A percentile compares a stretch with the other conserved stretches of the same genome.
These are phyloP conservation scores for Stramonita haemastoma DNA, from an alignment of 2,888 invertebrate genomes.

Conservation along the genomic window DNA sequence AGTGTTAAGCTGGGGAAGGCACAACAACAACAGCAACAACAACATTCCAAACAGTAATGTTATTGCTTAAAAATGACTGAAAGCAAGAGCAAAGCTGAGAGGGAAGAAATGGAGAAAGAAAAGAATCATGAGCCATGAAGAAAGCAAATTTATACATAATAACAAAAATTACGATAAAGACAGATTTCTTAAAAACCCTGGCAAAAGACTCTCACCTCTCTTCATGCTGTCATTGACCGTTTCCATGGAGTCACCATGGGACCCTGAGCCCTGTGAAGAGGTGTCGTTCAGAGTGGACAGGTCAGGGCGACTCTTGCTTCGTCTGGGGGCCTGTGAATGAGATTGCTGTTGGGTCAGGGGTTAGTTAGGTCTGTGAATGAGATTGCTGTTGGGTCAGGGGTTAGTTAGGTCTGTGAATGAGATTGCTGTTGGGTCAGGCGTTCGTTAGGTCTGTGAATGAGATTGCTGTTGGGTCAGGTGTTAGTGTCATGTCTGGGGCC, in stretches of 20 bases:
- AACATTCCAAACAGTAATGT: not conserved
- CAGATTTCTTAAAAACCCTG: not conserved
- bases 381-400: too few relatives aligned
- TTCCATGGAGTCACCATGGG: slow-evolving; percentile 61
- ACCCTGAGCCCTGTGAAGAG: slow-evolving; percentile 70
- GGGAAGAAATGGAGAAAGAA: not conserved
- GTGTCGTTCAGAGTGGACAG: slow-evolving; percentile 65
- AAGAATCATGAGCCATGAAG: not conserved
- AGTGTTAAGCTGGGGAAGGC: too few relatives aligned
- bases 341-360: not conserved
- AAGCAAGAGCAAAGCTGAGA: not conserved
- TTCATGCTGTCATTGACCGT: slow-evolving; percentile 45
- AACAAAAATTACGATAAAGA: not conserved
- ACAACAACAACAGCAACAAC: too few relatives aligned
- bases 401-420: too few relatives aligned
- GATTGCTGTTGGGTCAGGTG: too few relatives aligned
- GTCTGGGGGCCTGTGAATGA: slow-evolving; percentile 44
- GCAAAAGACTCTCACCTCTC: not conserved
- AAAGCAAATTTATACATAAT: not conserved
- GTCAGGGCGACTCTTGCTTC: slow-evolving; percentile 68
- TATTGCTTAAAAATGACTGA: not conserved
- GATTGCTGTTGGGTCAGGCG: too few relatives aligned
- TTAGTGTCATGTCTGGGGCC: too few relatives aligned
- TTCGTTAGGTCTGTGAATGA: too few relatives aligned
- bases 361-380: too few relatives aligned